A percentile compares a stretch with the other conserved stretches of the same genome.
Conservation (phyloP, 2,113 vertebrate genomes). For the Planiliza haematocheilus region DNA sequence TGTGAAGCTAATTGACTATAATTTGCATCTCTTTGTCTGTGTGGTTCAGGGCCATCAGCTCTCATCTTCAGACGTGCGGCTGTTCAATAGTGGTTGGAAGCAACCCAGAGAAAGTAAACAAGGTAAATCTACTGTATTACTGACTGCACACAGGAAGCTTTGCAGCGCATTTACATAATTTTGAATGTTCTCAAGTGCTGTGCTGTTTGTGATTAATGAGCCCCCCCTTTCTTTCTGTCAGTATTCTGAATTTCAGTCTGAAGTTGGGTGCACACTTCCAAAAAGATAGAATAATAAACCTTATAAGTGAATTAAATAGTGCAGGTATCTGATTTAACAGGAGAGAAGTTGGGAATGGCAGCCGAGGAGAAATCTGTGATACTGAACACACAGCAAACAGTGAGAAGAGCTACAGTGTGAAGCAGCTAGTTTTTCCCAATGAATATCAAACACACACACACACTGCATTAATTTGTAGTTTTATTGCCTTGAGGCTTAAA, state of each 20-base stretch:
- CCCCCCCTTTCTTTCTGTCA: not conserved
- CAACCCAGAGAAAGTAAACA: slow-evolving; percentile 97
- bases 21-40: slow-evolving; percentile 62
- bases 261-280: not conserved
- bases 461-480: slow-evolving; percentile 3
- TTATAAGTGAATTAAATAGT: not conserved
- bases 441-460: slow-evolving; percentile 17
- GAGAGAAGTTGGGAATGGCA: not conserved
- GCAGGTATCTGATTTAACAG: not conserved
- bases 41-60: slow-evolving; percentile 92
- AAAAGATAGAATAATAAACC: not conserved
- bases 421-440: not conserved
- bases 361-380: not conserved
- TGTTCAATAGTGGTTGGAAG: slow-evolving; percentile 97
- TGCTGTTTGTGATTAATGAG: slow-evolving; percentile 39
- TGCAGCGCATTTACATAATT: slow-evolving; percentile 22
- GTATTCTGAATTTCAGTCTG: slow-evolving; percentile 8
- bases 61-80: slow-evolving; percentile 97
- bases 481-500: slow-evolving; percentile 16
- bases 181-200: slow-evolving; percentile 14
- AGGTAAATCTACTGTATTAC: slow-evolving; percentile 82
- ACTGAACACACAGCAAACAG: not conserved
- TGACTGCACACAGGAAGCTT: slow-evolving; percentile 19
- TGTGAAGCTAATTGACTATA: slow-evolving; percentile 24
- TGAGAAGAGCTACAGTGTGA: not conserved